Evolutionary conservation across 2,113 vertebrate species (phyloP).

Genomic region (Hipposideros armiger): DNA sequence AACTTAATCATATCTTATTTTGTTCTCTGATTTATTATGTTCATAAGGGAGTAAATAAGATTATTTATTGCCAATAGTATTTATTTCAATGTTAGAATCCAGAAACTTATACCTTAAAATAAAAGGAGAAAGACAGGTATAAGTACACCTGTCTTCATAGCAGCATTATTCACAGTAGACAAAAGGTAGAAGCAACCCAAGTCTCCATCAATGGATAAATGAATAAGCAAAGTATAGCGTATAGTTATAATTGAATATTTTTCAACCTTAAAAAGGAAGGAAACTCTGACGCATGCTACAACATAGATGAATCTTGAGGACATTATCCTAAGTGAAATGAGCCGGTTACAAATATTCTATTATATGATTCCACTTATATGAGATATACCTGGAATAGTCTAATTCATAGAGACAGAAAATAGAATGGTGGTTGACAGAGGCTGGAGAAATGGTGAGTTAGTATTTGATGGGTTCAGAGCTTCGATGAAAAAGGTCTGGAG

Average conservation of each 20-base stretch:
- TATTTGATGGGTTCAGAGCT: background rate
- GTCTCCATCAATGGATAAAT: background rate
- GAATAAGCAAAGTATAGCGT: background rate
- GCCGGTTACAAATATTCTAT: background rate
- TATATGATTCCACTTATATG: background rate
- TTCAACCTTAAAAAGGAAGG: background rate
- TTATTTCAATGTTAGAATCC: slow-evolving; percentile 2
- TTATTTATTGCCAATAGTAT: background rate
- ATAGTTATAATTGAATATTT: background rate
- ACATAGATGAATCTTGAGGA: background rate
- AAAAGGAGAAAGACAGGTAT: background rate
- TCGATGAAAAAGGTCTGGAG: background rate
- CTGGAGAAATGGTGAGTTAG: background rate
- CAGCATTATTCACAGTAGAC: background rate
- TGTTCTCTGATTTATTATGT: background rate
- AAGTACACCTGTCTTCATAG: background rate
- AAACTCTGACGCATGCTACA: background rate
- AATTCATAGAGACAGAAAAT: background rate
- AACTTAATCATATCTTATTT: background rate
- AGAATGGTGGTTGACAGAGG: background rate
- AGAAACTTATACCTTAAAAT: background rate
- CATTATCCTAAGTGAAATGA: background rate
- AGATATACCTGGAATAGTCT: background rate
- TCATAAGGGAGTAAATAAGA: background rate
- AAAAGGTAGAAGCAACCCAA: background rate